phyloP scores from a whole-genome alignment of 2,888 invertebrate genomes.

The Eubasilissa splendida region DNA sequence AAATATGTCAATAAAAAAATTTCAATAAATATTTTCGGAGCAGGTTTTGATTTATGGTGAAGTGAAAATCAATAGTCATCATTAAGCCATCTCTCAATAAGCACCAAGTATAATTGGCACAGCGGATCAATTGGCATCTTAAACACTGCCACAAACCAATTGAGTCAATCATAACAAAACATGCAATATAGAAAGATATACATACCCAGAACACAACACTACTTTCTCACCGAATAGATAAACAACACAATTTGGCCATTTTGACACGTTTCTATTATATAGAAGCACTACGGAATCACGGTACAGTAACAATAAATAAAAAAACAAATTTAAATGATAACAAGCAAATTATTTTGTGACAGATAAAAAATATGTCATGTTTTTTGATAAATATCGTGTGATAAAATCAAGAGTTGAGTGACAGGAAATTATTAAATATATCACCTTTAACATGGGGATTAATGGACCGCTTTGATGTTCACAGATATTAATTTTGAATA shows the following conservation, averaged over 20 bases:
- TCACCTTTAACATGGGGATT: slow-evolving; percentile 28
- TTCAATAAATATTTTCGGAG: too few relatives aligned
- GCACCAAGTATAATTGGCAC: too few relatives aligned
- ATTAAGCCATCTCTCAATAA: too few relatives aligned
- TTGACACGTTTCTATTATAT: slow-evolving; percentile 8
- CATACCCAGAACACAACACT: too few relatives aligned
- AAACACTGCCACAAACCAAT: too few relatives aligned
- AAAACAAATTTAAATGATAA: slow-evolving; percentile 33
- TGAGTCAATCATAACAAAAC: too few relatives aligned
- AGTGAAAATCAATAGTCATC: too few relatives aligned
- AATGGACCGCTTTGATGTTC: neutral
- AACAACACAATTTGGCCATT: slow-evolving; percentile 16
- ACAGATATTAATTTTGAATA: neutral
- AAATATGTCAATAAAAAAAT: too few relatives aligned
- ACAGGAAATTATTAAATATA: neutral
- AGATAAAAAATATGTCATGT: slow-evolving; percentile 28
- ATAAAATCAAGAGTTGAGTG: neutral
- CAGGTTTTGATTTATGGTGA: too few relatives aligned
- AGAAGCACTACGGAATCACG: neutral
- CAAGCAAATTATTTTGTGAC: slow-evolving; percentile 6
- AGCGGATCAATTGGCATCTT: too few relatives aligned
- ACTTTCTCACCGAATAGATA: neutral
- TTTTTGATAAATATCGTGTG: neutral
- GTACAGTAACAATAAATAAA: neutral
- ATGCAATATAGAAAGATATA: too few relatives aligned